Conservation (phyloP, 2,888 invertebrate genomes). For the Yponomeuta plumbellus region DNA sequence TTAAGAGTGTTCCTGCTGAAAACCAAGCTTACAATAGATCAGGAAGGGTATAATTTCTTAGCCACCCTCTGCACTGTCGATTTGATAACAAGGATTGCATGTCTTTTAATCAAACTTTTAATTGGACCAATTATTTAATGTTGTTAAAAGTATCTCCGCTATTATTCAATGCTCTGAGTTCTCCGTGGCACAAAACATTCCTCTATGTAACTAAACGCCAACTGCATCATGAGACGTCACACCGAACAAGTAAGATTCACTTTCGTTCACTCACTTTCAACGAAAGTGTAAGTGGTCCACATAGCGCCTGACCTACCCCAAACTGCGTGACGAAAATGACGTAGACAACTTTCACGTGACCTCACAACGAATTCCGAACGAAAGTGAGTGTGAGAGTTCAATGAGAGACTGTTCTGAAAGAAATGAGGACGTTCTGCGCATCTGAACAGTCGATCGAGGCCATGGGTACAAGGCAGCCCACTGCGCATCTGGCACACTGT, state of each 20-base stretch:
- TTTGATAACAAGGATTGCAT: too few relatives aligned
- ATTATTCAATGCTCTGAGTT: too few relatives aligned
- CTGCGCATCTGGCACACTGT: too few relatives aligned
- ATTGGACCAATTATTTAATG: too few relatives aligned
- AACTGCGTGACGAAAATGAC: slow-evolving; percentile 28
- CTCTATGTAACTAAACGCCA: neutral
- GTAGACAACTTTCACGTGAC: slow-evolving; percentile 31
- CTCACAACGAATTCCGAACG: slow-evolving; percentile 23
- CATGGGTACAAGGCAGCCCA: neutral
- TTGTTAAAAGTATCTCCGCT: too few relatives aligned
- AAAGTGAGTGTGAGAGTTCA: slow-evolving; percentile 31
- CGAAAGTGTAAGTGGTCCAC: slow-evolving; percentile 48
- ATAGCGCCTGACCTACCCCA: slow-evolving; percentile 37
- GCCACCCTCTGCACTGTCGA: too few relatives aligned
- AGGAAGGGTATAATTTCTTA: too few relatives aligned
- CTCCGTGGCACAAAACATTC: neutral
- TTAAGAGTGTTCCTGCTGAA: too few relatives aligned
- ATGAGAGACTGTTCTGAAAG: neutral
- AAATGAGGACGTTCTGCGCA: neutral
- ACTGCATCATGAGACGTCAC: slow-evolving; percentile 13
- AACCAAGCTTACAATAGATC: too few relatives aligned
- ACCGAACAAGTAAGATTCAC: slow-evolving; percentile 27
- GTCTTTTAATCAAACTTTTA: too few relatives aligned
- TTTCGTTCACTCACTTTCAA: slow-evolving; percentile 45
- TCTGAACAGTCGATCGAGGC: neutral